phyloP scores from a whole-genome alignment of 2,888 invertebrate genomes.

The Fragum fragum region DNA sequence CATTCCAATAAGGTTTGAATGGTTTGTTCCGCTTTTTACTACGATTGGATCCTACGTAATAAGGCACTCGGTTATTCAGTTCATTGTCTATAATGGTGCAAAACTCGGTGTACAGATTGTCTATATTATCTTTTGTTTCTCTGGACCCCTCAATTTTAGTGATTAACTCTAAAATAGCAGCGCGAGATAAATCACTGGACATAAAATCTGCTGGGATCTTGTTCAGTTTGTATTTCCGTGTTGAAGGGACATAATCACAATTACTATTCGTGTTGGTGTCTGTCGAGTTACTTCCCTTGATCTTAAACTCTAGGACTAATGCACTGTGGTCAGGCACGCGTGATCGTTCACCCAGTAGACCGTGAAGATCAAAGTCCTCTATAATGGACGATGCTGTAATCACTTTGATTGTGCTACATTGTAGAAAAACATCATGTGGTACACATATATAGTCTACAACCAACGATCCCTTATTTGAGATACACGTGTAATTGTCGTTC shows the following conservation, averaged over 20 bases:
- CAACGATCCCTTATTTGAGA: conserved; percentile 39
- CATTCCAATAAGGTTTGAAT: conserved; percentile 46
- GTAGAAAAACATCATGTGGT: conserved; percentile 30
- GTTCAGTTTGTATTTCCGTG: background rate
- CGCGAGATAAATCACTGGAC: background rate
- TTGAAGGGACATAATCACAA: background rate
- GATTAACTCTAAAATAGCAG: conserved; percentile 21
- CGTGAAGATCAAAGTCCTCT: conserved; percentile 20
- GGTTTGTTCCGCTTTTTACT: conserved; percentile 28
- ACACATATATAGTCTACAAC: conserved; percentile 48
- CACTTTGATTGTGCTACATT: conserved; percentile 35
- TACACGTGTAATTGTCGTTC: conserved; percentile 38
- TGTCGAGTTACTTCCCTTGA: background rate
- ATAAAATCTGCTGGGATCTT: conserved; percentile 24
- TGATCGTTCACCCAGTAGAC: conserved; percentile 33
- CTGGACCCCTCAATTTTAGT: conserved; percentile 3
- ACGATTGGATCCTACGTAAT: conserved; percentile 10
- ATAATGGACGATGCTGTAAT: conserved; percentile 28
- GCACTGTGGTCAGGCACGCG: conserved; percentile 24
- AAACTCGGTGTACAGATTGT: background rate
- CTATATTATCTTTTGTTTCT: conserved; percentile 14
- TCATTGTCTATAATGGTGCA: conserved; percentile 26
- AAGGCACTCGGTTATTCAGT: conserved; percentile 37
- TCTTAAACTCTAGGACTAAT: background rate
- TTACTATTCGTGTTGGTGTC: background rate